These are phyloP conservation scores for Smittia sp. DNA, from an alignment of 2,888 invertebrate species.

Conservation along the genomic window DNA sequence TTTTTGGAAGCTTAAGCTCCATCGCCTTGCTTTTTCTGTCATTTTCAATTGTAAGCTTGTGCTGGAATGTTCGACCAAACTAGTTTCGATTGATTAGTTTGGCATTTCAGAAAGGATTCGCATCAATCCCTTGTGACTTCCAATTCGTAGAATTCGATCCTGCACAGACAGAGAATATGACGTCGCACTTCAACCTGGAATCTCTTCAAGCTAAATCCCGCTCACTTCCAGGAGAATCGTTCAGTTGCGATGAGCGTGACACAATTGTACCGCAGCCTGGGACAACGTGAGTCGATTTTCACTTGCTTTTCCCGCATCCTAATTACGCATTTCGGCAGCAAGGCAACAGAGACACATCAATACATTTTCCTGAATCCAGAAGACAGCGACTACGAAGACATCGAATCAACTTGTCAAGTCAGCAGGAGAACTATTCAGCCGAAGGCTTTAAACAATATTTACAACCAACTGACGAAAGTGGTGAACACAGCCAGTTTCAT, in stretches of 20 bases:
- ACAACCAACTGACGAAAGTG: slow-evolving; percentile 32
- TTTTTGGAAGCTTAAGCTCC: too few species aligned
- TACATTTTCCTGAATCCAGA: background rate
- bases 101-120: background rate
- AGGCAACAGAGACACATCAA: too few species aligned
- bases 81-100: too few species aligned
- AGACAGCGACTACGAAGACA: slow-evolving; percentile 28
- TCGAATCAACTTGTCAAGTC: slow-evolving; percentile 22
- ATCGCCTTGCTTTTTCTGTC: too few species aligned
- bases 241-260: background rate
- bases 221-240: background rate
- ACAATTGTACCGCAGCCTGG: too few species aligned
- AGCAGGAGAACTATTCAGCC: slow-evolving; percentile 18
- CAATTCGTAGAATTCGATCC: slow-evolving; percentile 11
- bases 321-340: too few species aligned
- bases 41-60: too few species aligned
- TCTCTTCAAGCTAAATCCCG: background rate
- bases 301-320: too few species aligned
- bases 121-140: slow-evolving; percentile 18
- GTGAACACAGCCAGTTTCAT: slow-evolving; percentile 22
- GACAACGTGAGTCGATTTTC: too few species aligned
- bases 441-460: slow-evolving; percentile 34
- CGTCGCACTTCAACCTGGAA: background rate
- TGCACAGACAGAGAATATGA: background rate
- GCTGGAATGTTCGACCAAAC: too few species aligned